Evolutionary conservation across 2,797 vertebrate species (phyloP).

Genomic region (Acipenser oxyrinchus): DNA sequence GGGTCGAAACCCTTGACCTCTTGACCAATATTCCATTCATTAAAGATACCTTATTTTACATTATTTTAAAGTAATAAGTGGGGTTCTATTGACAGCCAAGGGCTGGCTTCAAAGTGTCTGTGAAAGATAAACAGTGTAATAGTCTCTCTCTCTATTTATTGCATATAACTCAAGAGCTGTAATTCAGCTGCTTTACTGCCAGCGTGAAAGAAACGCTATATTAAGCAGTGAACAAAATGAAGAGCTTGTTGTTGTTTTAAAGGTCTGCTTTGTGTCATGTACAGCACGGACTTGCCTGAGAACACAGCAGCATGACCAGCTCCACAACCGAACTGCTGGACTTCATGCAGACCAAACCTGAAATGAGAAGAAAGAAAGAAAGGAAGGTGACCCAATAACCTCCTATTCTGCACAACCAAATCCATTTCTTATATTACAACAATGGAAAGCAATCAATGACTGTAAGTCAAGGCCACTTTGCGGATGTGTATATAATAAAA

Average conservation of each 20-base stretch:
- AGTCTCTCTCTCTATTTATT: neutral
- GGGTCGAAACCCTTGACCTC: conserved; percentile 91
- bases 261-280: neutral
- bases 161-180: neutral
- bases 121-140: conserved; percentile 26
- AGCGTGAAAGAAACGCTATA: neutral
- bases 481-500: too few relatives aligned
- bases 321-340: conserved; percentile 97
- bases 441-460: too few relatives aligned
- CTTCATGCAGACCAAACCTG: conserved; percentile 96
- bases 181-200: neutral
- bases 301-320: conserved; percentile 96
- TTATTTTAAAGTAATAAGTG: conserved; percentile 59
- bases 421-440: too few relatives aligned
- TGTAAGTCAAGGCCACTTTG: too few relatives aligned
- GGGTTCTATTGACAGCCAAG: conserved; percentile 19
- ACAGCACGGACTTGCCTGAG: conserved; percentile 72
- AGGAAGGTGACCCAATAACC: conserved; percentile 4
- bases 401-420: neutral
- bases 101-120: neutral
- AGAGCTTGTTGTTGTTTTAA: neutral
- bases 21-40: conserved; percentile 71
- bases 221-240: conserved; percentile 1
- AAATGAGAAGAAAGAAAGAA: conserved; percentile 24
- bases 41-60: conserved; percentile 62